Conservation (phyloP, 2,113 vertebrate genomes). For the Cairina moschata region DNA sequence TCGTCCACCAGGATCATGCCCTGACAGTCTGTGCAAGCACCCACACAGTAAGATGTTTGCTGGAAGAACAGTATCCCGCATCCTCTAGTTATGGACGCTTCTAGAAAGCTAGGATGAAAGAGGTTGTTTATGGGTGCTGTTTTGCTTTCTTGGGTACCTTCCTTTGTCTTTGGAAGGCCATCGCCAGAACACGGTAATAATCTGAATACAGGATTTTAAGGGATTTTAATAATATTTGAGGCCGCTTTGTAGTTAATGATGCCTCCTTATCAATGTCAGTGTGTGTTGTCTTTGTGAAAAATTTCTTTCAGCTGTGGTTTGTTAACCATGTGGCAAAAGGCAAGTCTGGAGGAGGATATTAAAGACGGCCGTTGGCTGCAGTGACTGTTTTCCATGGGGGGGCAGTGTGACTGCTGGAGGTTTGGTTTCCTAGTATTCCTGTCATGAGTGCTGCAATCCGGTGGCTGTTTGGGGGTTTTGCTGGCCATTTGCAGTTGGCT, state of each 20-base stretch:
- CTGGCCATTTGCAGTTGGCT: background rate
- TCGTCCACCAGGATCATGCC: background rate
- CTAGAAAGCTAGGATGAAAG: background rate
- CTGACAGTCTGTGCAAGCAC: background rate
- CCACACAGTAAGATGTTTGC: background rate
- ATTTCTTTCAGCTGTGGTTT: background rate
- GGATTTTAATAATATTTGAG: background rate
- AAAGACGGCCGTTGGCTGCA: background rate
- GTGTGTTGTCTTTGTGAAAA: background rate
- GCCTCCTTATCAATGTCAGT: background rate
- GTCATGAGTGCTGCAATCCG: fast-evolving
- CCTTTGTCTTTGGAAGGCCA: background rate
- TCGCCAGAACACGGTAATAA: background rate
- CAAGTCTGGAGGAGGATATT: background rate
- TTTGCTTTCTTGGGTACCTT: background rate
- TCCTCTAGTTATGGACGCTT: background rate
- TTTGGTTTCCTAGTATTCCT: background rate
- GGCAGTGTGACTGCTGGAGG: background rate
- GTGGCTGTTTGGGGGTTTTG: background rate
- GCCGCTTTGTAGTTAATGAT: background rate
- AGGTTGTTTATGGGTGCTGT: background rate
- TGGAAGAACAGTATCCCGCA: background rate
- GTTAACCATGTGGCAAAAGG: background rate
- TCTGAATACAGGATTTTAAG: background rate
- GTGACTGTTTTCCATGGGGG: fast-evolving